Conservation (phyloP, 1,140 invertebrate genomes). For the Nephotettix cincticeps region DNA sequence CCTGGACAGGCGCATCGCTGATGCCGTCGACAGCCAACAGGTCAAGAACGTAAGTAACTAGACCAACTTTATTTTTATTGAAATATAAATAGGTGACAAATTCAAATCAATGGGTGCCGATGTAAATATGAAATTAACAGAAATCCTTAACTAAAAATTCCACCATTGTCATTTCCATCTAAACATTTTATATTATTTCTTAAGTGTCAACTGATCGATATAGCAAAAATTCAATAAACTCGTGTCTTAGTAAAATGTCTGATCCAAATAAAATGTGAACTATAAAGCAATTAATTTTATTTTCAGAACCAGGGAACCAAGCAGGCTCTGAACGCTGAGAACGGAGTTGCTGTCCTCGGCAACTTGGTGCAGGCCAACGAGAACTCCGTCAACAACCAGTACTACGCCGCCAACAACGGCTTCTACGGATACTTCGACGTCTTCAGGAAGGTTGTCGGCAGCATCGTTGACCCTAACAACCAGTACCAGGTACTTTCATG, state of each 20-base stretch:
- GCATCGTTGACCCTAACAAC: constrained; percentile 51
- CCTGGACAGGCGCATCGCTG: constrained; percentile 13
- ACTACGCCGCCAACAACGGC: constrained; percentile 53
- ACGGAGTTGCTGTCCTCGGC: constrained; percentile 50
- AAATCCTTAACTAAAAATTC: too few relatives aligned
- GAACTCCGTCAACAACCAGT: constrained; percentile 5
- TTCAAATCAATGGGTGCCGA: too few relatives aligned
- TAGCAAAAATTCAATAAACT: too few relatives aligned
- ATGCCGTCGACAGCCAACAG: constrained; percentile 13
- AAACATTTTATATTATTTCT: background rate
- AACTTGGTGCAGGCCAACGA: constrained; percentile 44
- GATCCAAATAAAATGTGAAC: too few relatives aligned
- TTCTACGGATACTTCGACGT: constrained; percentile 57
- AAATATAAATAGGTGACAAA: too few relatives aligned
- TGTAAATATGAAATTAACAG: too few relatives aligned
- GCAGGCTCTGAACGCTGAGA: constrained; percentile 43
- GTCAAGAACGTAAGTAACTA: constrained; percentile 25
- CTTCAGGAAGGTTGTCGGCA: constrained; percentile 48
- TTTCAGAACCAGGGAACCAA: constrained; percentile 39
- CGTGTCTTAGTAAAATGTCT: too few relatives aligned
- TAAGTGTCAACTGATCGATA: too few relatives aligned
- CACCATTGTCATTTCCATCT: background rate
- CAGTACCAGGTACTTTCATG: constrained; percentile 19
- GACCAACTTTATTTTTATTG: too few relatives aligned
- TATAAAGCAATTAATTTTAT: too few relatives aligned